These are phyloP conservation scores for Miichthys miiuy DNA, from an alignment of 2,797 vertebrate species.

Conservation along the genomic window DNA sequence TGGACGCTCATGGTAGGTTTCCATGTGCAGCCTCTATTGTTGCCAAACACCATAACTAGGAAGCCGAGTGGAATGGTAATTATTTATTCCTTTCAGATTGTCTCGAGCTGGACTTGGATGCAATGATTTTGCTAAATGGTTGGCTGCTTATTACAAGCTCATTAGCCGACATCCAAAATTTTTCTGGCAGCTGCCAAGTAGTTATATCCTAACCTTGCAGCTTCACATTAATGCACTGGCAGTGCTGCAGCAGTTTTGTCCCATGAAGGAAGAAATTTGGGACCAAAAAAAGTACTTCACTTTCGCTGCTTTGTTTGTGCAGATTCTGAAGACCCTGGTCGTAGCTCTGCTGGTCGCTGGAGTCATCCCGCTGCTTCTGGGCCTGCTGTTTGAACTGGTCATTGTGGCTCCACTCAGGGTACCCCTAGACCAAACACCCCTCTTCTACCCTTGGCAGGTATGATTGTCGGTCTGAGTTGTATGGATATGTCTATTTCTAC, in stretches of 20 bases:
- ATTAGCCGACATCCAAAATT: not conserved
- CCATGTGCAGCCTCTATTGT: constrained; percentile 15
- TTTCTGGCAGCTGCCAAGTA: not conserved
- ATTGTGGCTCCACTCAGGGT: constrained; percentile 97
- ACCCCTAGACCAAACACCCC: constrained; percentile 97
- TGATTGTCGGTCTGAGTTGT: constrained; percentile 35
- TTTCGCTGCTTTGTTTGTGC: constrained; percentile 18
- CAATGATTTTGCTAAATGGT: constrained; percentile 21
- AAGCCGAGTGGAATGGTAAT: not conserved
- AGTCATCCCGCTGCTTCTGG: constrained; percentile 94
- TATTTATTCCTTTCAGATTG: not conserved
- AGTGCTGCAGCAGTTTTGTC: not conserved
- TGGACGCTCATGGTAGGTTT: constrained; percentile 95
- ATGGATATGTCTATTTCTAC: not conserved
- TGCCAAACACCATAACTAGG: constrained; percentile 5
- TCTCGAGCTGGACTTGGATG: not conserved
- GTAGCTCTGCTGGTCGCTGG: constrained; percentile 96
- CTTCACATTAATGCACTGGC: not conserved
- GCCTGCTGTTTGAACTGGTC: constrained; percentile 96
- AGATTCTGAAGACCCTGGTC: constrained; percentile 98
- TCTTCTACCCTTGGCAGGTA: constrained; percentile 99
- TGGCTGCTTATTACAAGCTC: constrained; percentile 5
- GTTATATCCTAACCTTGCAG: not conserved
- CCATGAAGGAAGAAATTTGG: not conserved
- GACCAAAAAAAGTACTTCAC: too few species aligned